A percentile compares a stretch with the other conserved stretches of the same genome.
Evolutionary conservation across 1,140 invertebrate genomes (phyloP).

Genomic region (Aphelinus certus): DNA sequence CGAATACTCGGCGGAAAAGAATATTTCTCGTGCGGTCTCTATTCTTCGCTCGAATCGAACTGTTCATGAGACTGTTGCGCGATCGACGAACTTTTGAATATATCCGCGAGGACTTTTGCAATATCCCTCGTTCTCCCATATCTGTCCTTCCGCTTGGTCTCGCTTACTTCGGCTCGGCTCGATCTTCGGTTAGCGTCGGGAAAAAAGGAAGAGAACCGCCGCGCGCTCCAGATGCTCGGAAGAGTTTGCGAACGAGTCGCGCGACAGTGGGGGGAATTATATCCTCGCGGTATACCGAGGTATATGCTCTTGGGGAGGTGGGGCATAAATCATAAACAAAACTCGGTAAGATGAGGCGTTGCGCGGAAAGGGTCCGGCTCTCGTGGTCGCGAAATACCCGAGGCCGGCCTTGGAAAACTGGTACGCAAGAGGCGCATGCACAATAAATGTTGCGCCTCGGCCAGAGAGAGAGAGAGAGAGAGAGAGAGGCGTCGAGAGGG

Average conservation of each 20-base stretch:
- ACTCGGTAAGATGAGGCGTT: not conserved
- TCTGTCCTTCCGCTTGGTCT: too few relatives aligned
- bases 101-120: too few relatives aligned
- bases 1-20: not conserved
- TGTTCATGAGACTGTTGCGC: too few relatives aligned
- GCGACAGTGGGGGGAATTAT: too few relatives aligned
- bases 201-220: not conserved
- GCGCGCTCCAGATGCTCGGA: not conserved
- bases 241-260: too few relatives aligned
- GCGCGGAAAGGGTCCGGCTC: not conserved
- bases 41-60: too few relatives aligned
- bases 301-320: too few relatives aligned
- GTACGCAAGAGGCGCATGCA: constrained; percentile 24
- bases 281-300: too few relatives aligned
- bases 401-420: constrained; percentile 7
- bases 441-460: constrained; percentile 46
- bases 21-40: not conserved
- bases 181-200: too few relatives aligned
- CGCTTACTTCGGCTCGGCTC: too few relatives aligned
- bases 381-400: constrained; percentile 15
- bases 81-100: too few relatives aligned
- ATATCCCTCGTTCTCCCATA: too few relatives aligned
- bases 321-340: constrained; percentile 1
- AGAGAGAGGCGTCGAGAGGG: not conserved
- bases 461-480: not conserved